Base-by-base conservation (phyloP, 2,113 vertebrate species). In the Colistium nudipinnis region DNA sequence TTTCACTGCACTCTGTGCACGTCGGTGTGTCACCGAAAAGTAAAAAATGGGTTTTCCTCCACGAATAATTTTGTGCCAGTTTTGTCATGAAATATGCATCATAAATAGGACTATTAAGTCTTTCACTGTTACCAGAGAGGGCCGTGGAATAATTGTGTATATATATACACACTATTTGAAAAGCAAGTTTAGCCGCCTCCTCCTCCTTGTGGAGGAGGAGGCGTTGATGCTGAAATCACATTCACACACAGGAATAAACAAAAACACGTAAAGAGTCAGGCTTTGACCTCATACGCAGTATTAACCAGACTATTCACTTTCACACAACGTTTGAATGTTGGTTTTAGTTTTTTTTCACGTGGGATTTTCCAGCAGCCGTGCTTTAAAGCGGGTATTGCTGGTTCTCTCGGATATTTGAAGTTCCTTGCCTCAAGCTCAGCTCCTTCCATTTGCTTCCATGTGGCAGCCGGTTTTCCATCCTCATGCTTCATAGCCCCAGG, bases 391-490 rank as follows among this genome's bases (percentile, higher is more conserved):
- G 28, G 51, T 19, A 11, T 49, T 25, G 24, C 2, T 52, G 48
- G 16, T 4, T 69, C 25, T 62, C 35, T 27, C 7, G 0, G 39
- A 43, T 75, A 48, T 48, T n/a, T n/a, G 31, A 6, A 38, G 36
- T 25, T n/a, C n/a, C n/a, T n/a, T n/a, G n/a, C n/a, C n/a, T n/a
- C 41, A n/a, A 52, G 28, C 68, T 75, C 49, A 19, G 41, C 39
- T 64, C 45, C 28, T 19, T 48, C 13, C 4, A 2, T 25, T 70
- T 47, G 41, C 54, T 60, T 70, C 38, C 25, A 28, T 62, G 57
- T 54, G 16, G 55, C 63, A 60, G 24, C 62, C 62, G 80, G 69
- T 76, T 67, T 74, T 78, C 49, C 62, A 6, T 68, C 59, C 60
- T 56, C 51, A 14, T 47, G 49, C 63, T 75, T 56, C 52, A 68